These are phyloP conservation scores for Megaptera novaeangliae DNA, from an alignment of 2,113 vertebrate genomes.

Conservation along the genomic window DNA sequence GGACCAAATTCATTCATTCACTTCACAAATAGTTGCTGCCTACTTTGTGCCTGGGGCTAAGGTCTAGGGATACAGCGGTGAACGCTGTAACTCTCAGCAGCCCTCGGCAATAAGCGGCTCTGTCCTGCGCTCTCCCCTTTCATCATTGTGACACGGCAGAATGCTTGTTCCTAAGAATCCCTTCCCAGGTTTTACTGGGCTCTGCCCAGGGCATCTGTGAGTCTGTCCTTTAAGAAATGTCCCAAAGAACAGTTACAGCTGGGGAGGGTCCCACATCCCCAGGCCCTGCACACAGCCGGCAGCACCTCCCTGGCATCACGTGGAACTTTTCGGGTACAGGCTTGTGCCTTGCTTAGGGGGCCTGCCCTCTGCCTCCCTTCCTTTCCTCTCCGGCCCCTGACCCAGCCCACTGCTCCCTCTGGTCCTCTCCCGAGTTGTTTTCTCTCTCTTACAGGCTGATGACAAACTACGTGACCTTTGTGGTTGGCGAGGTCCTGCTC, in stretches of 20 bases:
- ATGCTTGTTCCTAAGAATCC: neutral
- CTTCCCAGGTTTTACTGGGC: neutral
- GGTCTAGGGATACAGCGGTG: neutral
- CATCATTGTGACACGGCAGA: fast-evolving
- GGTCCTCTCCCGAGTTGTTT: neutral
- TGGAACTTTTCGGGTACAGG: neutral
- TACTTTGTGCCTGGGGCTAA: neutral
- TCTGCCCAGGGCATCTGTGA: neutral
- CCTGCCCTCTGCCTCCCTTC: neutral
- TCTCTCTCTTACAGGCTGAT: constrained; percentile 81
- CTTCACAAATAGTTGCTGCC: neutral
- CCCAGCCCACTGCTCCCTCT: neutral
- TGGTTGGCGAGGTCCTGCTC: constrained; percentile 88
- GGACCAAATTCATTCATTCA: neutral
- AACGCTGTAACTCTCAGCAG: neutral
- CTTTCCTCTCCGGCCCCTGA: neutral
- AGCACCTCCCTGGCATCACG: fast-evolving
- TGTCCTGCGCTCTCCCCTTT: neutral
- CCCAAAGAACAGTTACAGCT: neutral
- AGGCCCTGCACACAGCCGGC: neutral
- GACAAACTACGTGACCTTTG: constrained; percentile 93
- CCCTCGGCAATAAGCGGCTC: fast-evolving
- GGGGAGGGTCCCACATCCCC: neutral
- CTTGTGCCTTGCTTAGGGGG: neutral
- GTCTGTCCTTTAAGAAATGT: neutral